A percentile compares a stretch with the other conserved stretches of the same genome.
Evolutionary conservation across 2,888 invertebrate species (phyloP).

Genomic region (Harpagoxenus sublaevis): DNA sequence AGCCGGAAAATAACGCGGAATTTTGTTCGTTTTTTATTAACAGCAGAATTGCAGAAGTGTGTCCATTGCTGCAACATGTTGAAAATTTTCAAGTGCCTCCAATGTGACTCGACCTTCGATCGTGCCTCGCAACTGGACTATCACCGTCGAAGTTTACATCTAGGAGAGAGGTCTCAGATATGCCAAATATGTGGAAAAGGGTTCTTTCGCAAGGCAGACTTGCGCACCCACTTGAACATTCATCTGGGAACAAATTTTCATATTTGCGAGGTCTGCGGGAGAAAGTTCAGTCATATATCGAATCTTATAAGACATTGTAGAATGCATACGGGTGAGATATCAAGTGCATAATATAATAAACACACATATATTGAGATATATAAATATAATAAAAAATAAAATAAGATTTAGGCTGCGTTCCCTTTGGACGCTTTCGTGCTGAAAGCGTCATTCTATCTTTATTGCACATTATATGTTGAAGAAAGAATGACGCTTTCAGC

Average conservation of each 20-base stretch:
- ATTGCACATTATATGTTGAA: no score
- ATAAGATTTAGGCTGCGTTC: neutral
- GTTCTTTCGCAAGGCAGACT: conserved; percentile 83
- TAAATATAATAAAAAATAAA: conserved; percentile 3
- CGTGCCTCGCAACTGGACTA: conserved; percentile 83
- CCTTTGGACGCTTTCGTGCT: no score
- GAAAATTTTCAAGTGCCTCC: conserved; percentile 79
- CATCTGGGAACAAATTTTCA: conserved; percentile 85
- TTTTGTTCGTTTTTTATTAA: conserved; percentile 27
- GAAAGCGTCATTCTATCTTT: no score
- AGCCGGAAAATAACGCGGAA: neutral
- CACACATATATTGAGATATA: neutral
- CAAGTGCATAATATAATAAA: neutral
- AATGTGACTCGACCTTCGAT: conserved; percentile 82
- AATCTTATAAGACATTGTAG: conserved; percentile 85
- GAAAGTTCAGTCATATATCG: conserved; percentile 85
- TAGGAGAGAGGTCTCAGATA: conserved; percentile 82
- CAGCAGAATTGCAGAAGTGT: conserved; percentile 67
- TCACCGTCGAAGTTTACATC: conserved; percentile 82
- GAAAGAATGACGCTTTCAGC: no score
- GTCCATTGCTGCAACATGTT: conserved; percentile 66
- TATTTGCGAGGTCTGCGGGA: conserved; percentile 85
- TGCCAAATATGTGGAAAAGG: conserved; percentile 84
- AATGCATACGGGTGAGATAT: conserved; percentile 83
- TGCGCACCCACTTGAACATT: conserved; percentile 85